phyloP scores from a whole-genome alignment of 2,113 vertebrate genomes.

The human (Homo sapiens) region GRCh38 chr20:36223501-36224000 shows the following conservation, averaged over 20 bases:
- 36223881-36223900: neutral
- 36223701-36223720: neutral
- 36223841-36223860: neutral
- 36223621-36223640: neutral
- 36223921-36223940: neutral
- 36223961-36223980: neutral
- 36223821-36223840: neutral
- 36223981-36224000: constrained; percentile 3
- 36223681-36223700: too few species aligned
- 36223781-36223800: neutral
- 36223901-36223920: neutral
- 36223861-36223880: neutral
- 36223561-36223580: neutral
- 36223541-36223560: neutral
- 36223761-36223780: neutral
- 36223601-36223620: neutral
- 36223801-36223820: neutral
- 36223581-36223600: neutral
- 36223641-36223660: neutral
- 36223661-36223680: too few species aligned
- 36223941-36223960: neutral
- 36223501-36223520: neutral
- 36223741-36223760: neutral
- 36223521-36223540: constrained; percentile 1
- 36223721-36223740: neutral